phyloP scores from a whole-genome alignment of 1,140 invertebrate genomes.

The Hirudo medicinalis region DNA sequence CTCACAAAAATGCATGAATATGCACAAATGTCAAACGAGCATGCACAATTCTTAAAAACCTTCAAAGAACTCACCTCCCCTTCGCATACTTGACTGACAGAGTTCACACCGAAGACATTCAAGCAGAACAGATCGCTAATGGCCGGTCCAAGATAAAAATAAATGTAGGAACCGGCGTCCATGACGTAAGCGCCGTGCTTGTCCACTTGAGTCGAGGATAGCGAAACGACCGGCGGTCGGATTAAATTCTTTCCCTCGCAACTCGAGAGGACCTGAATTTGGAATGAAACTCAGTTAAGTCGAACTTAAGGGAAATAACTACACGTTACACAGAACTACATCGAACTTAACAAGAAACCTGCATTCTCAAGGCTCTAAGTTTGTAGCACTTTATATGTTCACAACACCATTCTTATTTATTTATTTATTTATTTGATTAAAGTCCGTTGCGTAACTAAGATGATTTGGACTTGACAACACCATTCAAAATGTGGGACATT shows the following conservation, averaged over 20 bases:
- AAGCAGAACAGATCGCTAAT: slow-evolving; percentile 61
- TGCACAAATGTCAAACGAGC: neutral
- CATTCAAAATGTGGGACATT: too few species aligned
- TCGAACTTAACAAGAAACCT: too few species aligned
- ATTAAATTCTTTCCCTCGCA: slow-evolving; percentile 31
- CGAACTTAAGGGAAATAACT: too few species aligned
- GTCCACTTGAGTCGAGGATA: slow-evolving; percentile 60
- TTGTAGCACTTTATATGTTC: too few species aligned
- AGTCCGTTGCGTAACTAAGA: too few species aligned
- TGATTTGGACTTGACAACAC: too few species aligned
- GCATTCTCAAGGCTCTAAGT: too few species aligned
- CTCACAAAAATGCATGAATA: neutral
- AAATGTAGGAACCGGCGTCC: slow-evolving; percentile 69
- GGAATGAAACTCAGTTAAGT: neutral
- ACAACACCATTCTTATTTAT: too few species aligned
- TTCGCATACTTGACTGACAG: slow-evolving; percentile 51
- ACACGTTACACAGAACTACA: too few species aligned
- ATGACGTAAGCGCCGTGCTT: slow-evolving; percentile 77
- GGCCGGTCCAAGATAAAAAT: slow-evolving; percentile 71
- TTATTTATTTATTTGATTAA: too few species aligned
- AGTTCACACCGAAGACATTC: slow-evolving; percentile 54
- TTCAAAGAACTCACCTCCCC: slow-evolving; percentile 47
- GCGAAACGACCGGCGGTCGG: slow-evolving; percentile 46
- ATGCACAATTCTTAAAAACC: neutral
- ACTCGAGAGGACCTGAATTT: slow-evolving; percentile 22